Percentiles rank a stretch among this genome's conserved stretches.
Conservation (phyloP, 1,140 invertebrate species). For the Aphidius ervi region DNA sequence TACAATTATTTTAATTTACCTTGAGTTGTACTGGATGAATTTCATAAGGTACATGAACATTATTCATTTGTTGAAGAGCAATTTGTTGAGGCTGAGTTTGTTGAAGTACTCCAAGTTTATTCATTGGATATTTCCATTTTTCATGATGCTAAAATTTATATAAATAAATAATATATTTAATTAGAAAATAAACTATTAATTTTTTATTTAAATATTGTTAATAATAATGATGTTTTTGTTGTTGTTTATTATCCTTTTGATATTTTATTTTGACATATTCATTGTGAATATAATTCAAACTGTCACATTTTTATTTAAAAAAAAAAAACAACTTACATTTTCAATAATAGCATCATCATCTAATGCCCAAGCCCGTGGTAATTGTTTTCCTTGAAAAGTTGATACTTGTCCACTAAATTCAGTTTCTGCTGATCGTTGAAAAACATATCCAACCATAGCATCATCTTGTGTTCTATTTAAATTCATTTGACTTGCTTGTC, state of each 20-base stretch:
- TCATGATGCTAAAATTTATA: constrained; percentile 62
- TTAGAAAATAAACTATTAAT: too few relatives aligned
- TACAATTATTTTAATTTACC: constrained; percentile 41
- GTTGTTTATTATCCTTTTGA: too few relatives aligned
- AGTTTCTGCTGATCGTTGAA: constrained; percentile 73
- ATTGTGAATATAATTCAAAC: not conserved
- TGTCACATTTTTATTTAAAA: not conserved
- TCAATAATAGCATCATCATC: constrained; percentile 78
- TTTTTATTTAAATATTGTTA: too few relatives aligned
- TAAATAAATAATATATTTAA: constrained; percentile 2
- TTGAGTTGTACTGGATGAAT: constrained; percentile 60
- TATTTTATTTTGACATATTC: too few relatives aligned
- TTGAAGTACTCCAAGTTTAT: constrained; percentile 55
- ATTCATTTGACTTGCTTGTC: constrained; percentile 49
- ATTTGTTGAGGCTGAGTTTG: constrained; percentile 54
- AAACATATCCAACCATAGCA: constrained; percentile 82
- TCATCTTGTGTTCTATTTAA: constrained; percentile 70
- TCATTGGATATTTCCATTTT: constrained; percentile 66
- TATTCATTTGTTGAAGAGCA: constrained; percentile 54
- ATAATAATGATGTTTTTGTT: too few relatives aligned
- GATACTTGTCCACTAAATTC: constrained; percentile 61
- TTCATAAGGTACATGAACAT: constrained; percentile 56
- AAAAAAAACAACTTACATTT: constrained; percentile 52
- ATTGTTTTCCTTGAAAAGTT: constrained; percentile 64
- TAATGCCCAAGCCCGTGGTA: constrained; percentile 67